phyloP scores from a whole-genome alignment of 2,797 vertebrate species.

The Myotis findleyi region DNA sequence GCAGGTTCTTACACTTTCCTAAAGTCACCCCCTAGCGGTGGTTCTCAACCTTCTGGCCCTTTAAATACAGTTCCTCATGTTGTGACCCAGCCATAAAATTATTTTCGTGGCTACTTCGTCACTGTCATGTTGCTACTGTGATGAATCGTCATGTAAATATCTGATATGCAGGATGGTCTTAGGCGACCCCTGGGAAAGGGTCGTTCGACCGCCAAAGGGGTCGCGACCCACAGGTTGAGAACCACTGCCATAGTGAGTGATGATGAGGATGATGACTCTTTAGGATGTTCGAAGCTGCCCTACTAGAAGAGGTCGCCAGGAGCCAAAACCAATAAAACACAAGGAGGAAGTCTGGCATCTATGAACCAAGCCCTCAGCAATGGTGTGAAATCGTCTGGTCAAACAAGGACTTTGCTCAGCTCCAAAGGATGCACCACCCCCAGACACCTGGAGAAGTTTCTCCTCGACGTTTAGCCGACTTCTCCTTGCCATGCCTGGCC shows the following conservation, averaged over 20 bases:
- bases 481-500: conserved; percentile 37
- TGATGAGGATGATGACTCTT: conserved; percentile 84
- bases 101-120: too few relatives aligned
- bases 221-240: too few relatives aligned
- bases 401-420: conserved; percentile 80
- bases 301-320: conserved; percentile 85
- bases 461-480: conserved; percentile 54
- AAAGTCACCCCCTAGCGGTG: too few relatives aligned
- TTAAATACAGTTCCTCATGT: too few relatives aligned
- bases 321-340: conserved; percentile 88
- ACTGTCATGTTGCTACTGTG: too few relatives aligned
- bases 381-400: conserved; percentile 84
- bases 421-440: conserved; percentile 82
- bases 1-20: neutral
- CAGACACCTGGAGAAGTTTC: conserved; percentile 80
- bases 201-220: too few relatives aligned
- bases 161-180: too few relatives aligned
- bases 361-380: conserved; percentile 83
- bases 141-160: too few relatives aligned
- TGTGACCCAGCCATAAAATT: too few relatives aligned
- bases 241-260: conserved; percentile 66
- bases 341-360: conserved; percentile 80
- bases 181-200: too few relatives aligned
- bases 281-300: conserved; percentile 84
- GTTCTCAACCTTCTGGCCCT: neutral